phyloP scores from a whole-genome alignment of 2,888 invertebrate species.

The Idaea dimidiata region DNA sequence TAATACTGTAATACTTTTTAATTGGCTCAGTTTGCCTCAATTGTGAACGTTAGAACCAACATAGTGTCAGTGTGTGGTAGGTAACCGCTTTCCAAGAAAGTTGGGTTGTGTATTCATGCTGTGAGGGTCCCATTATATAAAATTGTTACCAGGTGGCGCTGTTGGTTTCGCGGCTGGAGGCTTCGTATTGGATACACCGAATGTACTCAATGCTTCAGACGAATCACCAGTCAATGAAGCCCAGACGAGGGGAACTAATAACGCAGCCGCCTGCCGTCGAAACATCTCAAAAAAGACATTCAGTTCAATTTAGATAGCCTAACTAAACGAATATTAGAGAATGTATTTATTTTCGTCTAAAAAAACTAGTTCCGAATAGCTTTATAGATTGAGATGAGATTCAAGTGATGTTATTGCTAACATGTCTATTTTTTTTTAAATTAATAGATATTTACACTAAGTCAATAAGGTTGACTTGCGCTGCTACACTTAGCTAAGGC shows the following conservation, averaged over 20 bases:
- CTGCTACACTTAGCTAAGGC: too few relatives aligned
- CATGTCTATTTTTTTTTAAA: too few relatives aligned
- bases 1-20: too few relatives aligned
- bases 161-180: slow-evolving; percentile 79
- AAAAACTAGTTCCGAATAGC: neutral
- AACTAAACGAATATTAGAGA: slow-evolving; percentile 25
- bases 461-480: too few relatives aligned
- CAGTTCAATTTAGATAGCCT: slow-evolving; percentile 22
- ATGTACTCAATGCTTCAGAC: slow-evolving; percentile 84
- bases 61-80: slow-evolving; percentile 11
- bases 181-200: slow-evolving; percentile 84
- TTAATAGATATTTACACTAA: too few relatives aligned
- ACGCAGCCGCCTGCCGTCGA: slow-evolving; percentile 55
- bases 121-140: slow-evolving; percentile 65
- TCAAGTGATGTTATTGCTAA: too few relatives aligned
- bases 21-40: neutral
- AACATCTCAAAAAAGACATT: slow-evolving; percentile 60
- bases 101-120: neutral
- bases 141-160: slow-evolving; percentile 79
- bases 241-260: slow-evolving; percentile 56
- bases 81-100: slow-evolving; percentile 3
- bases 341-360: slow-evolving; percentile 9
- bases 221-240: slow-evolving; percentile 64
- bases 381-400: neutral
- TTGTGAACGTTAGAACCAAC: neutral